These are phyloP conservation scores for Drosophila sechellia DNA, from an alignment of 1,140 invertebrate genomes.

Conservation along the genomic window DNA sequence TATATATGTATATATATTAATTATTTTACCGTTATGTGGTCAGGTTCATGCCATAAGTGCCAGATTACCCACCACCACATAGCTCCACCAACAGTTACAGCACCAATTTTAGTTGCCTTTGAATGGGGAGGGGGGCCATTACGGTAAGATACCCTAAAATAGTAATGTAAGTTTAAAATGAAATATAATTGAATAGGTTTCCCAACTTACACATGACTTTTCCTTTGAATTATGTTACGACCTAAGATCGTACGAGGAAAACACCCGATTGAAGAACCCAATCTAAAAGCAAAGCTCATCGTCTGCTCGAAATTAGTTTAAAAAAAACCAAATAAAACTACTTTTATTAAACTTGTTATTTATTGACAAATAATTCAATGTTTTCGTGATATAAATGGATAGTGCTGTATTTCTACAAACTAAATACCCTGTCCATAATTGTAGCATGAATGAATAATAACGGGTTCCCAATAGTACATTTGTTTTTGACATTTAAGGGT, in stretches of 20 bases:
- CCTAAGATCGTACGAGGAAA: background rate
- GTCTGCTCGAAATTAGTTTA: background rate
- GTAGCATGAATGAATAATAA: too few species aligned
- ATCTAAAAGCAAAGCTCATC: conserved; percentile 17
- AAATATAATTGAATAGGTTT: background rate
- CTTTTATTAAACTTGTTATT: too few species aligned
- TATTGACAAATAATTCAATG: too few species aligned
- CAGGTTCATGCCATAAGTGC: conserved; percentile 90
- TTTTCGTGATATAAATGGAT: too few species aligned
- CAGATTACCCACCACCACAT: conserved; percentile 94
- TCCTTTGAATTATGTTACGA: conserved; percentile 29
- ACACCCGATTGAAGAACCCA: background rate
- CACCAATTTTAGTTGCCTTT: conserved; percentile 84
- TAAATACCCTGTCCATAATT: too few species aligned
- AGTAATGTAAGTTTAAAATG: conserved; percentile 22
- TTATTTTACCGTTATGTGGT: conserved; percentile 89
- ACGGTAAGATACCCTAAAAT: conserved; percentile 86
- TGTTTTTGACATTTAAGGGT: too few species aligned
- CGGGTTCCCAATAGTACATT: too few species aligned
- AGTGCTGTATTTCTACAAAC: too few species aligned
- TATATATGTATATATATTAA: too few species aligned
- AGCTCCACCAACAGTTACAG: conserved; percentile 87
- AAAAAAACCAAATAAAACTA: too few species aligned
- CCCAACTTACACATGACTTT: conserved; percentile 61
- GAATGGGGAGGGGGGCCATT: conserved; percentile 85